These are phyloP conservation scores for Pachyrhynchus sulphureomaculatus DNA, from an alignment of 1,140 invertebrate species.

Conservation along the genomic window DNA sequence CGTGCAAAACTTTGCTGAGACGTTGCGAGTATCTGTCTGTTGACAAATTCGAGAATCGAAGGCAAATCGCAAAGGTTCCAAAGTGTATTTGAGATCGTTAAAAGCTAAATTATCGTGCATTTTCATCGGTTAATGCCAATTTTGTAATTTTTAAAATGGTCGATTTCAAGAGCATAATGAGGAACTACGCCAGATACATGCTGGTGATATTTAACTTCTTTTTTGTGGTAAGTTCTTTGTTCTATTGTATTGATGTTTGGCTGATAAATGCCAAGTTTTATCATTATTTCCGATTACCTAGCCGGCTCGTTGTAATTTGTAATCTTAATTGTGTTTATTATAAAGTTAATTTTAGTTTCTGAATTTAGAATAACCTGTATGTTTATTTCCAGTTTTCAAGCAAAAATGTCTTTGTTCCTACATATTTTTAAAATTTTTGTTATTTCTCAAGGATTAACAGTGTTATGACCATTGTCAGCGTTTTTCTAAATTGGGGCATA, in stretches of 20 bases:
- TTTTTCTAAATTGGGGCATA: too few relatives aligned
- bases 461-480: too few relatives aligned
- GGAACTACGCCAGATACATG: slow-evolving; percentile 40
- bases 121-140: not conserved
- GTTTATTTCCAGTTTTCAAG: too few relatives aligned
- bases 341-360: too few relatives aligned
- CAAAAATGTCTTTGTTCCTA: too few relatives aligned
- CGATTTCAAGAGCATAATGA: slow-evolving; percentile 11
- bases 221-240: slow-evolving; percentile 46
- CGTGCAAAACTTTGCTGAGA: not conserved
- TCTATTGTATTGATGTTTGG: slow-evolving; percentile 24
- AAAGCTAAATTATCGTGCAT: not conserved
- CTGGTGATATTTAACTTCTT: slow-evolving; percentile 46
- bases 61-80: not conserved
- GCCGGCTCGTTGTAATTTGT: too few relatives aligned
- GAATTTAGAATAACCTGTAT: too few relatives aligned
- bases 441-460: too few relatives aligned
- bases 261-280: slow-evolving; percentile 3
- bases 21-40: not conserved
- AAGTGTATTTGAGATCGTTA: not conserved
- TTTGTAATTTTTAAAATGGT: slow-evolving; percentile 6
- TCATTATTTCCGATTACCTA: slow-evolving; percentile 4
- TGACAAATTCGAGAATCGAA: not conserved
- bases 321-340: too few relatives aligned
- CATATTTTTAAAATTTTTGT: too few relatives aligned